A percentile compares a stretch with the other conserved stretches of the same genome.
phyloP scores from a whole-genome alignment of 2,888 invertebrate genomes.

The Melieria picta region DNA sequence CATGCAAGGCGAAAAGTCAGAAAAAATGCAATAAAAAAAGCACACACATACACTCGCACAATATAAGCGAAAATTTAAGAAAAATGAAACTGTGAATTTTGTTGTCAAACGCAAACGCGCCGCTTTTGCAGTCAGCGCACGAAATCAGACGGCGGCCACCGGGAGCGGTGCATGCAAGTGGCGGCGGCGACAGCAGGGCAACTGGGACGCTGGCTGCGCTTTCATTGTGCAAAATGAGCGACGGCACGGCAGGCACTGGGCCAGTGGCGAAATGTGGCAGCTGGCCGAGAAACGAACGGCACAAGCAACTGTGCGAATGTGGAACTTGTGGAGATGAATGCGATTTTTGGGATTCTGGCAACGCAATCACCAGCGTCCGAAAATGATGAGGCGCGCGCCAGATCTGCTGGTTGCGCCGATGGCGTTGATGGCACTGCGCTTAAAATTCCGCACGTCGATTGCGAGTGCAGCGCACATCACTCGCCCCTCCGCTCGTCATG shows the following conservation, averaged over 20 bases:
- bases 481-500: too few species aligned
- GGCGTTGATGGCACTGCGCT: too few species aligned
- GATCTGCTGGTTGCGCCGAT: too few species aligned
- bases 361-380: constrained; percentile 12
- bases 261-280: neutral
- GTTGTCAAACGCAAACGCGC: neutral
- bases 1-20: neutral
- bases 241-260: constrained; percentile 3
- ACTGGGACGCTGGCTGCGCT: neutral
- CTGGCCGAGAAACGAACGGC: neutral
- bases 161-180: neutral
- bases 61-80: neutral
- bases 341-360: neutral
- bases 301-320: neutral
- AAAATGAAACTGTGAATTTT: neutral
- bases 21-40: neutral
- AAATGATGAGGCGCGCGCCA: neutral
- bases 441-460: too few species aligned
- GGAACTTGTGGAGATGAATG: neutral
- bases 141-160: neutral
- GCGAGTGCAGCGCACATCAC: too few species aligned
- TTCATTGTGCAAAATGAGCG: neutral
- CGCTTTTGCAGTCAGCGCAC: neutral
- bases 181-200: too few species aligned
- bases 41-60: neutral